Percentiles rank a stretch among this genome's conserved stretches.
These are phyloP conservation scores for Hermatobates lingyangjiaoensis DNA, from an alignment of 1,140 invertebrate genomes.

Conservation along the genomic window DNA sequence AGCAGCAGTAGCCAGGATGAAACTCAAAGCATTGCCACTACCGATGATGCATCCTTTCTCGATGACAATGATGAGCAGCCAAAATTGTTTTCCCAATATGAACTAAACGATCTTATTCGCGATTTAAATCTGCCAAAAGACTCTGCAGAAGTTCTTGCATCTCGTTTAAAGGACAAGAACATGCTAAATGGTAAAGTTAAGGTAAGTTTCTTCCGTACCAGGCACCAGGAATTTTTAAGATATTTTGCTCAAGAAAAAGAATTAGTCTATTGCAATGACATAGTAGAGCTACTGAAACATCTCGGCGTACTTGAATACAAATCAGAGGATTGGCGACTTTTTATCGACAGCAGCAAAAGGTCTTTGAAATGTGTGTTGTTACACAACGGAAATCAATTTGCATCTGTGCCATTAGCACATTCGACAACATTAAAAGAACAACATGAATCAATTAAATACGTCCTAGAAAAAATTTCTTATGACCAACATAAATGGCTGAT, in stretches of 20 bases:
- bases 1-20: neutral
- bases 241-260: slow-evolving; percentile 9
- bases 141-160: slow-evolving; percentile 10
- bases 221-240: slow-evolving; percentile 10
- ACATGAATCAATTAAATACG: too few relatives aligned
- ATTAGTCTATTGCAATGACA: slow-evolving; percentile 12
- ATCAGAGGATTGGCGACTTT: too few relatives aligned
- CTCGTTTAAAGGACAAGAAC: slow-evolving; percentile 14
- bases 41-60: slow-evolving; percentile 3
- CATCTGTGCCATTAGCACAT: too few relatives aligned
- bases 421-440: too few relatives aligned
- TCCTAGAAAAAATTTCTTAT: too few relatives aligned
- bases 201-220: slow-evolving; percentile 7
- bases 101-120: slow-evolving; percentile 13
- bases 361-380: too few relatives aligned
- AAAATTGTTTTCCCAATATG: slow-evolving; percentile 2
- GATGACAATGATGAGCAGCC: neutral
- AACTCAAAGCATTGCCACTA: neutral
- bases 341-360: too few relatives aligned
- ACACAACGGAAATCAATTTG: too few relatives aligned
- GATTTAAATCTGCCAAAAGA: slow-evolving; percentile 11
- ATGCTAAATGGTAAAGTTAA: slow-evolving; percentile 6
- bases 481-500: too few relatives aligned
- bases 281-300: too few relatives aligned
- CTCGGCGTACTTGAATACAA: too few relatives aligned